phyloP scores from a whole-genome alignment of 2,113 vertebrate species.

The Nanorana parkeri region DNA sequence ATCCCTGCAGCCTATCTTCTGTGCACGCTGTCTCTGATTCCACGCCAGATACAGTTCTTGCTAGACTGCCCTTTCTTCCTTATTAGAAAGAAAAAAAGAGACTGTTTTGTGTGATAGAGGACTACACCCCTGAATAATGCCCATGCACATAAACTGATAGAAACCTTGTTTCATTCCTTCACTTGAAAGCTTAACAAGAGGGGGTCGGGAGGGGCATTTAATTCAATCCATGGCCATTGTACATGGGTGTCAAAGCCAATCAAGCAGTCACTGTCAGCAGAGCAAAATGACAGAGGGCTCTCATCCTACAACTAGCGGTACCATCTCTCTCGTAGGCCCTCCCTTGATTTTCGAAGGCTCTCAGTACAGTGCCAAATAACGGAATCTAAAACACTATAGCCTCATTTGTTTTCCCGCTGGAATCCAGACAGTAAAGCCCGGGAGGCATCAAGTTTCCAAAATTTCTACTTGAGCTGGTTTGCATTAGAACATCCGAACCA shows the following conservation, averaged over 20 bases:
- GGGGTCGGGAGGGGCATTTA: not conserved
- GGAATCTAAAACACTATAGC: not conserved
- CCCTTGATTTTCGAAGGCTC: not conserved
- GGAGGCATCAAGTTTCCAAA: conserved; percentile 29
- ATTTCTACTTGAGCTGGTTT: conserved; percentile 20
- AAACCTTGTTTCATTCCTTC: conserved; percentile 25
- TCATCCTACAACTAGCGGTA: not conserved
- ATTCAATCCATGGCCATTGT: conserved; percentile 17
- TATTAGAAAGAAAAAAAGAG: not conserved
- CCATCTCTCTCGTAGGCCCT: not conserved
- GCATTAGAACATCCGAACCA: conserved; percentile 27
- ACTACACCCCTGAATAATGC: too few relatives aligned
- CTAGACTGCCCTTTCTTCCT: not conserved
- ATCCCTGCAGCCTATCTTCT: conserved; percentile 3
- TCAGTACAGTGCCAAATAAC: not conserved
- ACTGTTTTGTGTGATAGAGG: too few relatives aligned
- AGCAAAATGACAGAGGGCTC: conserved; percentile 5
- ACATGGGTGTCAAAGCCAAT: conserved; percentile 38
- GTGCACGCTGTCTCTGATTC: conserved; percentile 28
- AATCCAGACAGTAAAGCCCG: conserved; percentile 6
- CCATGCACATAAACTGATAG: not conserved
- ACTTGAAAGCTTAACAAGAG: conserved; percentile 6
- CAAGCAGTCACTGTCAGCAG: conserved; percentile 16
- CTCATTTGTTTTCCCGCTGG: not conserved
- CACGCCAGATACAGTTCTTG: not conserved